phyloP scores from a whole-genome alignment of 2,888 invertebrate genomes.

The Amitus sp. region DNA sequence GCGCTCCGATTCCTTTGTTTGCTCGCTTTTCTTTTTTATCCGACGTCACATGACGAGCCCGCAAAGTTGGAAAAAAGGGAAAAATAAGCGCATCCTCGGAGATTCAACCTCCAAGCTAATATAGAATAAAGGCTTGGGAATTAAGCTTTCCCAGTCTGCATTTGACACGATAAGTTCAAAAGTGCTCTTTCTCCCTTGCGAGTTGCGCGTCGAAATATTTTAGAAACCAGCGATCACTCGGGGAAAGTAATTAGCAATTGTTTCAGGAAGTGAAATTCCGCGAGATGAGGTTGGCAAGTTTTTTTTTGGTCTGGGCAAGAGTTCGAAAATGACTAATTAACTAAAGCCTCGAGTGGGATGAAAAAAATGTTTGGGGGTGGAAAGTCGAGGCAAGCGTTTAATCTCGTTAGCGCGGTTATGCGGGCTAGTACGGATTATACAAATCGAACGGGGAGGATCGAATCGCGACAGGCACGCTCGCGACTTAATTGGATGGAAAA shows the following conservation, averaged over 20 bases:
- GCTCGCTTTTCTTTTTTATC: conserved; percentile 7
- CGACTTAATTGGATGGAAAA: conserved; percentile 23
- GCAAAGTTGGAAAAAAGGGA: conserved; percentile 14
- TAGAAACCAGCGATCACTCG: too few relatives aligned
- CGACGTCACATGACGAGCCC: conserved; percentile 12
- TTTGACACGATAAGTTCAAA: conserved; percentile 36
- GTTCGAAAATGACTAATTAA: conserved; percentile 35
- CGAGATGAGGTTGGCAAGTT: too few relatives aligned
- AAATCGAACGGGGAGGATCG: conserved; percentile 29
- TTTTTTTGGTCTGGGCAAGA: conserved; percentile 7
- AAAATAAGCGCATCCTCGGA: conserved; percentile 4
- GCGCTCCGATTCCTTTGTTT: conserved; percentile 12
- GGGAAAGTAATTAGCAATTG: too few relatives aligned
- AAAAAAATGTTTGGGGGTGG: conserved; percentile 28
- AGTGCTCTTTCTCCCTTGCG: not conserved
- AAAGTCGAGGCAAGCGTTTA: conserved; percentile 41
- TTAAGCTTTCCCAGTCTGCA: conserved; percentile 34
- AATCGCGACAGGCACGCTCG: conserved; percentile 8
- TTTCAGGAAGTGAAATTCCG: too few relatives aligned
- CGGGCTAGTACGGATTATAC: conserved; percentile 38
- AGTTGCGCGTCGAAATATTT: not conserved
- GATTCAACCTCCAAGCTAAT: conserved; percentile 18
- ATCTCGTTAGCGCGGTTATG: conserved; percentile 47
- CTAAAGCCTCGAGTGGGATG: conserved; percentile 32
- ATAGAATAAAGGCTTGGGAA: conserved; percentile 19